These are phyloP conservation scores for Tragelaphus buxtoni DNA, from an alignment of 2,113 vertebrate genomes.

Conservation along the genomic window DNA sequence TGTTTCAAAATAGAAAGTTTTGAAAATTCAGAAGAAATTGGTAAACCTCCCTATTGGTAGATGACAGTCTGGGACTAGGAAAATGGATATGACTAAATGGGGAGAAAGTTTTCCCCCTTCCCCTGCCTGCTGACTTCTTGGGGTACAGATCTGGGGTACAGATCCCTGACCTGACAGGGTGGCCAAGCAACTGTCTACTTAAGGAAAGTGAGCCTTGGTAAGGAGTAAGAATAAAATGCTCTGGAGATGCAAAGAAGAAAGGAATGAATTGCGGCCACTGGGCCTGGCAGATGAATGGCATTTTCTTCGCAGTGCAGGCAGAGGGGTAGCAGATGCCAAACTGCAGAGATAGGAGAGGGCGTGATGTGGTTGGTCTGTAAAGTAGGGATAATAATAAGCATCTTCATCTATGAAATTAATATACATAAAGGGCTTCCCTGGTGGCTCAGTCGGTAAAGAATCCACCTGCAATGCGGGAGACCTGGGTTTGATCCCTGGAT, in stretches of 20 bases:
- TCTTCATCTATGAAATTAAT: background rate
- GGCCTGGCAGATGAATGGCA: background rate
- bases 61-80: background rate
- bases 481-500: background rate
- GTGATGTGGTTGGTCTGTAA: background rate
- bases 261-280: background rate
- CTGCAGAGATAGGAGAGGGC: background rate
- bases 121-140: background rate
- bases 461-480: background rate
- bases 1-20: slow-evolving; percentile 13
- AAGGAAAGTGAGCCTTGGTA: background rate
- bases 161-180: background rate
- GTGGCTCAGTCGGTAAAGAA: background rate
- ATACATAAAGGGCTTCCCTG: background rate
- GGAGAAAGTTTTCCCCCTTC: background rate
- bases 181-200: background rate
- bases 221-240: background rate
- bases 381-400: background rate
- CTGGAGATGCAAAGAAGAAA: background rate
- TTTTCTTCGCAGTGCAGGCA: background rate
- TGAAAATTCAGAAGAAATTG: background rate
- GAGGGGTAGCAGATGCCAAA: background rate
- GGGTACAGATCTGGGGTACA: background rate
- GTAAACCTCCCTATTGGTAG: background rate
- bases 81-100: background rate